Conservation (phyloP, 23 tunicate genomes). For the Styela clava region DNA sequence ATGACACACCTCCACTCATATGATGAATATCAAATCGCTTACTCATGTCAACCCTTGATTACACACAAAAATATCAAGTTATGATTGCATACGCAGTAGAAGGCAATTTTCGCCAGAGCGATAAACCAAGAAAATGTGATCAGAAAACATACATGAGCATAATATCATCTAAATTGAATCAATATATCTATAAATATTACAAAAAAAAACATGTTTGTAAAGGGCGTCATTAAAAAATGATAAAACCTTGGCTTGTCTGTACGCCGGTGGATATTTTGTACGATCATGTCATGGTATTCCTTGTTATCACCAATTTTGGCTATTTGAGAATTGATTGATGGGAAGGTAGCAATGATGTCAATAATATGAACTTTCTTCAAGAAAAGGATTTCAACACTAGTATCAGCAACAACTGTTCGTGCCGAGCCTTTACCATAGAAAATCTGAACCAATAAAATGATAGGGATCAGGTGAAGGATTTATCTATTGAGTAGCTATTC, state of each 20-base stretch:
- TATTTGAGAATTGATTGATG: slow-evolving; percentile 58
- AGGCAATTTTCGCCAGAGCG: neutral
- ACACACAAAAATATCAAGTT: no score
- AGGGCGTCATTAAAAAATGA: no score
- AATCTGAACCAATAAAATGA: slow-evolving; percentile 47
- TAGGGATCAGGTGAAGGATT: no score
- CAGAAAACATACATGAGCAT: no score
- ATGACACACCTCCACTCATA: slow-evolving; percentile 37
- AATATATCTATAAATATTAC: no score
- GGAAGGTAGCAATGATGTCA: slow-evolving; percentile 55
- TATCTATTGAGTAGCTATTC: no score
- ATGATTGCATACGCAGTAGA: neutral
- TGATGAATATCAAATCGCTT: slow-evolving; percentile 41
- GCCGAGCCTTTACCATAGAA: slow-evolving; percentile 67
- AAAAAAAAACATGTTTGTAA: no score
- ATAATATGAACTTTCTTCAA: slow-evolving; percentile 50
- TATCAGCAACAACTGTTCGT: slow-evolving; percentile 79
- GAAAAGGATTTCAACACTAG: slow-evolving; percentile 72
- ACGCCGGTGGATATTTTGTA: slow-evolving; percentile 44
- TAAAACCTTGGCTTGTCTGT: slow-evolving; percentile 8
- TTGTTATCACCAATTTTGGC: slow-evolving; percentile 39
- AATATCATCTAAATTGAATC: no score
- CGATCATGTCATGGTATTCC: slow-evolving; percentile 32
- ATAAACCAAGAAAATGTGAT: no score
- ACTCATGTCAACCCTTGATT: slow-evolving; percentile 49